Base-by-base conservation (phyloP, 2,888 invertebrate genomes). In the Tipula confusa region DNA sequence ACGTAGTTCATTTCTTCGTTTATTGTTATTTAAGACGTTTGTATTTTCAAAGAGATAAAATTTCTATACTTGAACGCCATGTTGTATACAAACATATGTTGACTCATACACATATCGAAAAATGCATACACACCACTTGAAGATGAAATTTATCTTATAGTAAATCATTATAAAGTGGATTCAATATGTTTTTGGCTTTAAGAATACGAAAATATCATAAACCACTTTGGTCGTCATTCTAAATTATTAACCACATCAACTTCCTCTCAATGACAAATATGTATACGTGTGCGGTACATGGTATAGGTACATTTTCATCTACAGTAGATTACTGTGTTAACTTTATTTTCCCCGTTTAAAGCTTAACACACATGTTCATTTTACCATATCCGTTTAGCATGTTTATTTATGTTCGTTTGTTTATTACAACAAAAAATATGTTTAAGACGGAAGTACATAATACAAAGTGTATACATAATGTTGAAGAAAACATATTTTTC, bases 331-430 rank as follows among this genome's bases (percentile, higher is more conserved):
- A 64, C 24, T 64, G 24, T 24, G 64, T 64, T 64, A 64, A 64
- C 64, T 24, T 64, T 64, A 24, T 64, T 64, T 64, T 64, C 64
- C 64, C 64, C 64, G 64, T 64, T 64, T 64, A 64, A 64, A 64
- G 64, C 18, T 64, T 64, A 64, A 64, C 64, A 64, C 64, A 64
- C 64, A 64, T 64, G 64, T 64, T 64, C 64, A 18, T 18, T 43
- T 64, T 64, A 64, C 64, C 64, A 64, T 64, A 64, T 64, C 64
- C 64, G 64, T 64, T 64, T 64, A 64, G 9, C 24, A 64, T 64
- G 24, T 64, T 64, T 64, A 24, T 64, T 64, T 64, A 64, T 24
- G 64, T 64, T 64, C 24, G 64, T 64, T 64, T 64, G 64, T 64
- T 64, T 24, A 64, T 7, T 24, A 64, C 1, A 64, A 64, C 1